Evolutionary conservation across 2,797 vertebrate genomes (phyloP).

Genomic region (Helostoma temminkii): DNA sequence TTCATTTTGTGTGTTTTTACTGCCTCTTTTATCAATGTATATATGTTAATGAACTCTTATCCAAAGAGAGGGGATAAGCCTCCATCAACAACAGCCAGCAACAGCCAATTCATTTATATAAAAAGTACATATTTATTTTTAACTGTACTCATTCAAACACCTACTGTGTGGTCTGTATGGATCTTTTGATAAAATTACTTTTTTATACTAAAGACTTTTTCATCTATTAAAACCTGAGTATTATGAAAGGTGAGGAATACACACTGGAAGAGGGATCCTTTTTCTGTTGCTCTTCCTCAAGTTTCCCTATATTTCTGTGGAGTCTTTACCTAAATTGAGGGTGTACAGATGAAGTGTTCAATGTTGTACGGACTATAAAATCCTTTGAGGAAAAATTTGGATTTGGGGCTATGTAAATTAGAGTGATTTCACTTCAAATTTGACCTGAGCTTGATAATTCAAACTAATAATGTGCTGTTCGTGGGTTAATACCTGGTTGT

Average conservation of each 20-base stretch:
- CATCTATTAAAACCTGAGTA: background rate
- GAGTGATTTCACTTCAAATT: constrained; percentile 22
- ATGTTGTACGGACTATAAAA: background rate
- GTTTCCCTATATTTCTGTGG: background rate
- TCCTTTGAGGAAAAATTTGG: background rate
- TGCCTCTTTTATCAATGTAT: no score
- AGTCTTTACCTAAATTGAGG: background rate
- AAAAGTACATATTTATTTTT: no score
- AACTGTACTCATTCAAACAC: no score
- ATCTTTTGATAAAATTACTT: background rate
- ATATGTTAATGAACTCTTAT: no score
- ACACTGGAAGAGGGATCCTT: background rate
- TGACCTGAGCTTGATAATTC: constrained; percentile 12
- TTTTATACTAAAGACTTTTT: background rate
- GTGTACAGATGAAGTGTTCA: background rate
- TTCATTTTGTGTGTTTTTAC: no score
- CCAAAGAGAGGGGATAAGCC: no score
- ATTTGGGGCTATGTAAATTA: background rate
- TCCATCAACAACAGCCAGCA: no score
- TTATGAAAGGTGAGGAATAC: background rate
- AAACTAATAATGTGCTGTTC: background rate
- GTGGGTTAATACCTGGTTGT: constrained; percentile 10
- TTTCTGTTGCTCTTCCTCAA: no score
- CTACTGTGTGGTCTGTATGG: no score
- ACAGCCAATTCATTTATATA: no score